Evolutionary conservation across 2,797 vertebrate genomes (phyloP).

Genomic region (Hydrolagus colliei): DNA sequence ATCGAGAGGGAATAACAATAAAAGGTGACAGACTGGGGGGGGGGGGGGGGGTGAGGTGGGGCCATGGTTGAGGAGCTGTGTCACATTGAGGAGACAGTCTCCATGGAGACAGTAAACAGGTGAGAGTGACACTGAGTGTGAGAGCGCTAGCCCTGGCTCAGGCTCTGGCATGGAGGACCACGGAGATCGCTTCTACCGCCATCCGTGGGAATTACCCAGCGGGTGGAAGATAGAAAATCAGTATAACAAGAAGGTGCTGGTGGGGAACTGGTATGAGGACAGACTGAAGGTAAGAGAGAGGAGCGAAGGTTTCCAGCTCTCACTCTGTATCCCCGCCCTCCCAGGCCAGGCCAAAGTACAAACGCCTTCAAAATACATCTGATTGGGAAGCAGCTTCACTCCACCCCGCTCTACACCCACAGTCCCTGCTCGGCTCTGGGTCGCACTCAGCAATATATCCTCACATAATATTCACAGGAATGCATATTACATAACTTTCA

Average conservation of each 20-base stretch:
- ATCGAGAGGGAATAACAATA: neutral
- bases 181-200: neutral
- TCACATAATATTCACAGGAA: too few species aligned
- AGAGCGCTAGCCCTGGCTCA: neutral
- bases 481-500: too few species aligned
- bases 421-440: too few species aligned
- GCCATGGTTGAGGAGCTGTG: neutral
- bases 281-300: slow-evolving; percentile 51
- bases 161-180: too few species aligned
- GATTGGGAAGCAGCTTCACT: too few species aligned
- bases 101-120: slow-evolving; percentile 21
- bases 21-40: neutral
- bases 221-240: slow-evolving; percentile 58
- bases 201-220: slow-evolving; percentile 16
- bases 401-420: too few species aligned
- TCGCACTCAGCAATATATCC: too few species aligned
- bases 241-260: slow-evolving; percentile 56
- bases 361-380: too few species aligned
- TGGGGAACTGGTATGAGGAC: slow-evolving; percentile 65
- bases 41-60: neutral
- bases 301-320: neutral
- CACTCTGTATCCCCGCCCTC: too few species aligned
- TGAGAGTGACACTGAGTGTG: slow-evolving; percentile 1
- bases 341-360: too few species aligned
- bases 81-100: neutral